These are phyloP conservation scores for Fregetta grallaria DNA, from an alignment of 2,113 vertebrate species.

Conservation along the genomic window DNA sequence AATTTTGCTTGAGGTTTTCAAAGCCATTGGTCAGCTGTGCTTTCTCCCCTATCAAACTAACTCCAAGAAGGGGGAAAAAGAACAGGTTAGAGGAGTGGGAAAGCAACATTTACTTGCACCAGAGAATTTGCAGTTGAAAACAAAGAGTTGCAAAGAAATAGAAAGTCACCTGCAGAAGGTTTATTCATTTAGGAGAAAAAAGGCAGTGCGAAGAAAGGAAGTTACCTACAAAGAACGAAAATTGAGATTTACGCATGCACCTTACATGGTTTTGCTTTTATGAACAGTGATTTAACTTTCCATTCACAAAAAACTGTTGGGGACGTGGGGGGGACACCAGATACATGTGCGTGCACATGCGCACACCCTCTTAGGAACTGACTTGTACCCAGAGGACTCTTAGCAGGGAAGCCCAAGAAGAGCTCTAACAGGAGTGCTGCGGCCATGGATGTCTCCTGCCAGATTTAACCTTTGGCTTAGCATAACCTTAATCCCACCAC, in stretches of 20 bases:
- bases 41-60: neutral
- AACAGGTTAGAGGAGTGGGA: neutral
- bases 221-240: neutral
- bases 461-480: neutral
- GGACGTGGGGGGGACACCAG: accelerated
- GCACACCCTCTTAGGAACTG: neutral
- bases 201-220: neutral
- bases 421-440: neutral
- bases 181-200: neutral
- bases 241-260: accelerated
- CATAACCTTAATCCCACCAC: neutral
- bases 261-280: neutral
- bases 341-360: accelerated
- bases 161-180: neutral
- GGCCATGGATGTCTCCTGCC: neutral
- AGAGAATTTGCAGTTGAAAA: neutral
- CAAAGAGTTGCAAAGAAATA: neutral
- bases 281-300: neutral
- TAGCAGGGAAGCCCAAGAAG: accelerated
- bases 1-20: neutral
- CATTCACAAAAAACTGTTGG: neutral
- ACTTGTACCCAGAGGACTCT: neutral
- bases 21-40: neutral
- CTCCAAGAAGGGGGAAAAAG: neutral
- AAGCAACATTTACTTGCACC: neutral